phyloP scores from a whole-genome alignment of 2,113 vertebrate genomes.

The Donacobius atricapilla region DNA sequence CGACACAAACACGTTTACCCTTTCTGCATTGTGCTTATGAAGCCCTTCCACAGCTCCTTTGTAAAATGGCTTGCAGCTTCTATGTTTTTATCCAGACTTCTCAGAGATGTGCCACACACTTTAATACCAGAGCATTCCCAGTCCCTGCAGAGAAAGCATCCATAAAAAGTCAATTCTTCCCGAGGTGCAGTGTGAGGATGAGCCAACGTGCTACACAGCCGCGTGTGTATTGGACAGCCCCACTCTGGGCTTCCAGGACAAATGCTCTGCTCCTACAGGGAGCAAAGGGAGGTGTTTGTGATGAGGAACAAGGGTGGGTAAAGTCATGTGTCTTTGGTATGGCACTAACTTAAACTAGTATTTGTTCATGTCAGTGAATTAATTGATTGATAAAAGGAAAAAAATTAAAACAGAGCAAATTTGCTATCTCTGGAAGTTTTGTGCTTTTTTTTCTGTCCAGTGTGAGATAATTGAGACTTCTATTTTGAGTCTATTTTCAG shows the following conservation, averaged over 20 bases:
- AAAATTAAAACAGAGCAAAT: background rate
- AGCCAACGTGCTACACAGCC: background rate
- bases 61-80: background rate
- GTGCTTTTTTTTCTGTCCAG: background rate
- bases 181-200: background rate
- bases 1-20: background rate
- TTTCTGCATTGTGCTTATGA: background rate
- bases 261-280: background rate
- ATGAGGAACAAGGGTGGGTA: background rate
- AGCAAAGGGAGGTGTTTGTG: background rate
- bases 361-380: background rate
- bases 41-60: background rate
- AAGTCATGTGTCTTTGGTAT: background rate
- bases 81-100: background rate
- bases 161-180: background rate
- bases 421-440: background rate
- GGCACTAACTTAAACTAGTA: background rate
- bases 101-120: background rate
- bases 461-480: background rate
- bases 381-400: background rate
- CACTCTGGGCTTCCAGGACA: background rate
- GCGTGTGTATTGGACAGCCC: fast-evolving
- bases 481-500: background rate
- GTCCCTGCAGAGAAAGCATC: background rate
- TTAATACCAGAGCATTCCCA: background rate